Evolutionary conservation across 2,888 invertebrate genomes (phyloP), one percentile per base, ranked within the genome.

Genomic region (Leptura quadrifasciata): DNA sequence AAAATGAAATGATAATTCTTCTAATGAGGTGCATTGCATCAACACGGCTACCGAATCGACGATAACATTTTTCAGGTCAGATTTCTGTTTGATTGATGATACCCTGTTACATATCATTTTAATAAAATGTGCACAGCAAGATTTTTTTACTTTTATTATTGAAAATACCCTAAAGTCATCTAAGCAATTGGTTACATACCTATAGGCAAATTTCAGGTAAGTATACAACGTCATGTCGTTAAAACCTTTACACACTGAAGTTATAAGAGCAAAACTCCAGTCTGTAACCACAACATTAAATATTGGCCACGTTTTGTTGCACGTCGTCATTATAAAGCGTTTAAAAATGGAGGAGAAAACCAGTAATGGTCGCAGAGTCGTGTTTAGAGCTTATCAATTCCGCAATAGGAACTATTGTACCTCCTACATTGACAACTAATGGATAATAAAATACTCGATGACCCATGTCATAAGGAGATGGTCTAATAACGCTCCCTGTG

Each of bases 71-170:
- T 20, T 70, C n/a, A 35, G 5, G 5, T 24, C 35, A 5, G 0
- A 8, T 10, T 57, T 55, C 1, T 21, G 17, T 35, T 70, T 70
- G 12, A 52, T 21, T 54, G 12, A 12, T n/a, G 54, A 15, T 15
- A 31, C 6, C 27, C 20, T 70, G 20, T 17, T 47, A 17, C 57
- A 57, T 27, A 70, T 24, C 70, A 58, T 70, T 39, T 70, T 70
- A 6, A 60, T 67, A 24, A 67, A 67, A 10, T 67, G 67, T n/a
- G 54, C 67, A 24, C 67, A 67, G 20, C 67, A 67, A 21, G 52
- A 52, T n/a, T 21, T n/a, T n/a, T n/a, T 67, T 20, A 67, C 24
- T 21, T 20, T 21, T 1, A 67, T 18, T n/a, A 17, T 31, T 4
- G 31, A 17, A 4, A 21, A 10, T 10, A 21, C 18, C 21, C 21